These are phyloP conservation scores for Leptinotarsa undecemlineata DNA, from an alignment of 1,140 invertebrate species.

Conservation along the genomic window DNA sequence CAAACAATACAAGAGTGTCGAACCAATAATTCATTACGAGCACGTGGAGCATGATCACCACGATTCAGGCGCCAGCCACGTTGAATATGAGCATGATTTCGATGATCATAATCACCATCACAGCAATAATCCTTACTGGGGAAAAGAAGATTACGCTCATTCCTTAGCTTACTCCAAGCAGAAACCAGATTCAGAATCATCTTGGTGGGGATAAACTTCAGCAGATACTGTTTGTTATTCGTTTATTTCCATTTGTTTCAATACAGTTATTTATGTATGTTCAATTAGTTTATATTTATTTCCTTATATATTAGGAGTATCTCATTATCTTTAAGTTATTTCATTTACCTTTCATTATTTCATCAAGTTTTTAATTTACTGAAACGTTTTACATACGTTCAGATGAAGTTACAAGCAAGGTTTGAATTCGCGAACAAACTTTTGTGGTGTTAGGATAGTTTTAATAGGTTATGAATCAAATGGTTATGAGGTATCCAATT, in stretches of 20 bases:
- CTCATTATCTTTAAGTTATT: too few relatives aligned
- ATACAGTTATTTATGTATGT: too few relatives aligned
- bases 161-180: slow-evolving; percentile 22
- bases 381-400: too few relatives aligned
- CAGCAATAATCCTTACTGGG: background rate
- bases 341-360: too few relatives aligned
- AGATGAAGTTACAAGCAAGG: too few relatives aligned
- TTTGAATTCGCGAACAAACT: too few relatives aligned
- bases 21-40: slow-evolving; percentile 10
- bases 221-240: too few relatives aligned
- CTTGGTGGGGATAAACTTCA: background rate
- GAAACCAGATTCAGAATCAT: background rate
- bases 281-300: background rate
- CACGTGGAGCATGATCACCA: slow-evolving; percentile 5
- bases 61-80: background rate
- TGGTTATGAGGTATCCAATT: too few relatives aligned
- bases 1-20: background rate
- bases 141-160: slow-evolving; percentile 19
- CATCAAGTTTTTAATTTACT: too few relatives aligned
- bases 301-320: background rate
- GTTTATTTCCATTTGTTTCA: too few relatives aligned
- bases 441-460: too few relatives aligned
- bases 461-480: too few relatives aligned
- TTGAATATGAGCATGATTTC: background rate
- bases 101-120: background rate